A percentile compares a stretch with the other conserved stretches of the same genome.
phyloP scores from a whole-genome alignment of 2,797 vertebrate genomes.

The Gadopsis marmoratus region DNA sequence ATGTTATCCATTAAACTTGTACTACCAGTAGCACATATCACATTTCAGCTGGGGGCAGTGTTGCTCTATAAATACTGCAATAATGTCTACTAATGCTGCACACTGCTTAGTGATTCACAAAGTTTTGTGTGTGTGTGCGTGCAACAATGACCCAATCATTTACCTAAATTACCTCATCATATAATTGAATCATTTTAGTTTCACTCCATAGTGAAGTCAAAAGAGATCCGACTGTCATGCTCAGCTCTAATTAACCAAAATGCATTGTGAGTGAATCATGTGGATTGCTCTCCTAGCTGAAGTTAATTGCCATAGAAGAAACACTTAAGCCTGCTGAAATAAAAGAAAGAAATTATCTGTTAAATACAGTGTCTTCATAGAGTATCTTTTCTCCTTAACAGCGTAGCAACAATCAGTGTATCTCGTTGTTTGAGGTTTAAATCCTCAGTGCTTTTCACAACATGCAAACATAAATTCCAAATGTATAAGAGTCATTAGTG shows the following conservation, averaged over 20 bases:
- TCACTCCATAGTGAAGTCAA: conserved; percentile 50
- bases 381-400: conserved; percentile 18
- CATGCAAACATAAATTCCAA: not conserved
- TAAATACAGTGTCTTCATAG: not conserved
- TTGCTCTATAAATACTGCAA: conserved; percentile 67
- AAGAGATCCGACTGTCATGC: conserved; percentile 31
- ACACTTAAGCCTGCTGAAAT: conserved; percentile 13
- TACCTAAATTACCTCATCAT: conserved; percentile 59
- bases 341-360: not conserved
- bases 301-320: conserved; percentile 36
- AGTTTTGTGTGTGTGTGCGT: conserved; percentile 25
- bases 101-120: conserved; percentile 27
- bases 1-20: conserved; percentile 2
- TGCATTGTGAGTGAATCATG: conserved; percentile 39
- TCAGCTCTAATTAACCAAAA: conserved; percentile 46
- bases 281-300: conserved; percentile 21
- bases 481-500: not conserved
- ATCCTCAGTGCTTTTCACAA: conserved; percentile 4
- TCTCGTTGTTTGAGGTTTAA: conserved; percentile 3
- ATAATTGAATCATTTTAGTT: conserved; percentile 59
- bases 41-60: conserved; percentile 77
- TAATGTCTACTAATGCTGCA: not conserved
- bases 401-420: not conserved
- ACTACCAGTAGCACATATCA: conserved; percentile 31
- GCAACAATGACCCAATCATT: conserved; percentile 42